Evolutionary conservation across 2,888 invertebrate species (phyloP).

Genomic region (Ptychoptera contaminata): DNA sequence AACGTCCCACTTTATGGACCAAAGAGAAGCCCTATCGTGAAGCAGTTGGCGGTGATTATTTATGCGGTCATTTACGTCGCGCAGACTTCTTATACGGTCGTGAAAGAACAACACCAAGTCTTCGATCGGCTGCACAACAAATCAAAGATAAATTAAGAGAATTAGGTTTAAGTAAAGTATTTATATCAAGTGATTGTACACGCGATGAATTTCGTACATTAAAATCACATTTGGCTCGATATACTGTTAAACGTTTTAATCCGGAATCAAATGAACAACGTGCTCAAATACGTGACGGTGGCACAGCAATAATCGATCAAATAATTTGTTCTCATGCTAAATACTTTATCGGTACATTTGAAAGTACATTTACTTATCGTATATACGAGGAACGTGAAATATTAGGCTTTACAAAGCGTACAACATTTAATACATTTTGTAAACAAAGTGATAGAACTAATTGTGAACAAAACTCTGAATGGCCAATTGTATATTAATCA

Average conservation of each 20-base stretch:
- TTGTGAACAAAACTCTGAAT: constrained; percentile 61
- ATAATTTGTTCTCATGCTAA: constrained; percentile 76
- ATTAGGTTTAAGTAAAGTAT: constrained; percentile 44
- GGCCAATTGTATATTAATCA: constrained; percentile 55
- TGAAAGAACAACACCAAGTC: constrained; percentile 55
- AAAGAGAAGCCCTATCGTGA: constrained; percentile 35
- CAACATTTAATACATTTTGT: constrained; percentile 67
- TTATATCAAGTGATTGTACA: constrained; percentile 74
- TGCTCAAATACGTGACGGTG: constrained; percentile 49
- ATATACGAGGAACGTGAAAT: constrained; percentile 98
- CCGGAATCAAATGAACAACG: constrained; percentile 22
- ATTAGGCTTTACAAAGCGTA: constrained; percentile 60
- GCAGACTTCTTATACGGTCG: constrained; percentile 72
- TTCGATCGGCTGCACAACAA: constrained; percentile 63
- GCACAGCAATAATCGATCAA: constrained; percentile 86
- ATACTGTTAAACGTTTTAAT: constrained; percentile 20
- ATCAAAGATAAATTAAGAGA: constrained; percentile 42
- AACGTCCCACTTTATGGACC: constrained; percentile 44
- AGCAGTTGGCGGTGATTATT: constrained; percentile 51
- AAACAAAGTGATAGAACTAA: constrained; percentile 37
- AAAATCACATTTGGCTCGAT: constrained; percentile 20
- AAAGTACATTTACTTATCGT: constrained; percentile 90
- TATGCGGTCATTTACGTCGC: constrained; percentile 75
- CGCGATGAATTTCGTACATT: constrained; percentile 28
- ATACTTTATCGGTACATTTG: constrained; percentile 79